Conservation (phyloP, 2,797 vertebrate genomes). For the Pseudocheirus occidentalis region DNA sequence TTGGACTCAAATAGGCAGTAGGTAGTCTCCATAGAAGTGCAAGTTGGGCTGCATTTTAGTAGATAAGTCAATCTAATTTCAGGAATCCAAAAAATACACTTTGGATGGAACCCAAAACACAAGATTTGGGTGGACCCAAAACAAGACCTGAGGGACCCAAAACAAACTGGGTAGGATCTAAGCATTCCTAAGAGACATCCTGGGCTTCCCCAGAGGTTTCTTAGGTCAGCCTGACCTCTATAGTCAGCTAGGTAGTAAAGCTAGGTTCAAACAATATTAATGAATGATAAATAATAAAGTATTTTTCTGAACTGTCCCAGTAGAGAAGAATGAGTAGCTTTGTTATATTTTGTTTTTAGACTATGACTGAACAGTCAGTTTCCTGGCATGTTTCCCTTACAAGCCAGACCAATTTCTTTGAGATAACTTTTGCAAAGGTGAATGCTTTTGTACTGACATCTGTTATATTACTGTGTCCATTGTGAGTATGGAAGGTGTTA, state of each 20-base stretch:
- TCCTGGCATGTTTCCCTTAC: not conserved
- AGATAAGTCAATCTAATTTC: not conserved
- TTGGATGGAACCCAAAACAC: not conserved
- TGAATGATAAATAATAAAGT: not conserved
- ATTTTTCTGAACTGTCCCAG: not conserved
- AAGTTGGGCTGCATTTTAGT: not conserved
- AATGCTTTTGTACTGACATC: not conserved
- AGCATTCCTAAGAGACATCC: not conserved
- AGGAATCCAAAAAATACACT: not conserved
- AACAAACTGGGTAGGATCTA: not conserved
- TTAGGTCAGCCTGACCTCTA: not conserved
- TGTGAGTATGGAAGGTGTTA: not conserved
- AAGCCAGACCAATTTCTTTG: not conserved
- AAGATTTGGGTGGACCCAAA: not conserved
- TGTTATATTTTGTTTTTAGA: not conserved
- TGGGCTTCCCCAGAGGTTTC: not conserved
- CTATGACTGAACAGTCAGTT: not conserved
- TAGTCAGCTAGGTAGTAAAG: not conserved
- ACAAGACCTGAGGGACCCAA: not conserved
- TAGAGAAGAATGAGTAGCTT: not conserved
- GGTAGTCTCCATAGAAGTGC: not conserved
- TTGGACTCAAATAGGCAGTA: not conserved
- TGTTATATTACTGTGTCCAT: not conserved
- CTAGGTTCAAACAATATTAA: not conserved
- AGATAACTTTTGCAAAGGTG: not conserved